These are phyloP conservation scores for Chaenogobius annularis DNA, from an alignment of 2,113 vertebrate species.

Conservation along the genomic window DNA sequence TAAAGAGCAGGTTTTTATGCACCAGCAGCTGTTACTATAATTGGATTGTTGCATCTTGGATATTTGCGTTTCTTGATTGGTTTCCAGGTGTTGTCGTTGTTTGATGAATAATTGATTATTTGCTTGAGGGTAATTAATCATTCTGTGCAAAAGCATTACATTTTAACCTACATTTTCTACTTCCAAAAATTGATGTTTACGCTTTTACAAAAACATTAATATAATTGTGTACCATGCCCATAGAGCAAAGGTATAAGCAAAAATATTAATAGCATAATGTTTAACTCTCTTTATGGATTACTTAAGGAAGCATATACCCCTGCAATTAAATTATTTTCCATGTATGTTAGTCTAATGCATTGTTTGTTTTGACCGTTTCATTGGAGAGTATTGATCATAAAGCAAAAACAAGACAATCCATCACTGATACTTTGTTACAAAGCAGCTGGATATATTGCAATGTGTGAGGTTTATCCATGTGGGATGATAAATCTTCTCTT, in stretches of 20 bases:
- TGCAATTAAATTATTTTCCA: no score
- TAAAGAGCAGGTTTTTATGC: conserved; percentile 2
- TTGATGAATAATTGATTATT: conserved; percentile 19
- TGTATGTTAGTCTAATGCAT: no score
- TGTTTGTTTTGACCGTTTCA: neutral
- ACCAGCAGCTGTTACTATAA: neutral
- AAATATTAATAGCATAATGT: no score
- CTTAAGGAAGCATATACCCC: no score
- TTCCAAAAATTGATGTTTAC: neutral
- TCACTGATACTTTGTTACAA: neutral
- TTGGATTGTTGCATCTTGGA: neutral
- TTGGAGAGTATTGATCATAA: neutral
- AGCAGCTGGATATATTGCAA: neutral
- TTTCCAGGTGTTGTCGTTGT: neutral
- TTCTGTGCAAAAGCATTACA: no score
- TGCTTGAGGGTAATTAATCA: neutral
- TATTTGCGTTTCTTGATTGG: conserved; percentile 35
- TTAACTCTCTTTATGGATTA: no score
- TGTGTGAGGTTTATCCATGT: conserved; percentile 7
- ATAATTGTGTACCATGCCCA: no score
- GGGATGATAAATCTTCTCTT: conserved; percentile 7
- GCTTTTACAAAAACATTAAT: no score
- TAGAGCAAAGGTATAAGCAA: no score
- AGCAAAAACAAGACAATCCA: neutral
- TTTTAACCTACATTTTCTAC: neutral